These are phyloP conservation scores for Rhagium mordax DNA, from an alignment of 2,888 invertebrate species.

Conservation along the genomic window DNA sequence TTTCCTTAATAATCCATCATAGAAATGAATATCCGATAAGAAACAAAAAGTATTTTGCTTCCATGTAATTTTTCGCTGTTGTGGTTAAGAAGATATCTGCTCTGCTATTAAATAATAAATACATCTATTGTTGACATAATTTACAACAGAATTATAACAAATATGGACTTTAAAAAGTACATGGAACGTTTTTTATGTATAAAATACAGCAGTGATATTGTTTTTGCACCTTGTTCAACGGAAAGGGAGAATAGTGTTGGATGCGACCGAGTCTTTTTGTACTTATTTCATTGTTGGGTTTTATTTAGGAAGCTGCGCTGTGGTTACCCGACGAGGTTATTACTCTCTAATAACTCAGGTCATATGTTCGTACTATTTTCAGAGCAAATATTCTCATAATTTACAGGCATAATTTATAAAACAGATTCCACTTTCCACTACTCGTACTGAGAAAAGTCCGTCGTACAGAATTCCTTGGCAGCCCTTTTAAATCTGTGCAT, in stretches of 20 bases:
- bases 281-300: constrained; percentile 40
- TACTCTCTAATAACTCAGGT: constrained; percentile 49
- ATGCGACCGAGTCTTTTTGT: constrained; percentile 20
- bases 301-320: constrained; percentile 38
- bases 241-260: constrained; percentile 6
- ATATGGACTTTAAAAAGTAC: too few relatives aligned
- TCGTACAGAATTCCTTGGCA: neutral
- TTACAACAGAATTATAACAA: too few relatives aligned
- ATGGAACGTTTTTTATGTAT: neutral
- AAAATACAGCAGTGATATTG: neutral
- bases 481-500: neutral
- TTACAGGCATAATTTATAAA: constrained; percentile 10
- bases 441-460: neutral
- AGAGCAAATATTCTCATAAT: constrained; percentile 41
- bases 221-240: neutral
- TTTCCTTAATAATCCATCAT: too few relatives aligned
- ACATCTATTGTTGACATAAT: too few relatives aligned
- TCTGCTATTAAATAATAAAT: too few relatives aligned
- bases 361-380: constrained; percentile 43
- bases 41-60: too few relatives aligned
- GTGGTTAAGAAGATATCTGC: too few relatives aligned
- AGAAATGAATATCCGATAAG: too few relatives aligned
- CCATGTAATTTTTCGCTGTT: too few relatives aligned
- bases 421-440: constrained; percentile 13
- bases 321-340: constrained; percentile 48